Base-by-base conservation (phyloP, 2,888 invertebrate species). In the Hermodice carunculata region DNA sequence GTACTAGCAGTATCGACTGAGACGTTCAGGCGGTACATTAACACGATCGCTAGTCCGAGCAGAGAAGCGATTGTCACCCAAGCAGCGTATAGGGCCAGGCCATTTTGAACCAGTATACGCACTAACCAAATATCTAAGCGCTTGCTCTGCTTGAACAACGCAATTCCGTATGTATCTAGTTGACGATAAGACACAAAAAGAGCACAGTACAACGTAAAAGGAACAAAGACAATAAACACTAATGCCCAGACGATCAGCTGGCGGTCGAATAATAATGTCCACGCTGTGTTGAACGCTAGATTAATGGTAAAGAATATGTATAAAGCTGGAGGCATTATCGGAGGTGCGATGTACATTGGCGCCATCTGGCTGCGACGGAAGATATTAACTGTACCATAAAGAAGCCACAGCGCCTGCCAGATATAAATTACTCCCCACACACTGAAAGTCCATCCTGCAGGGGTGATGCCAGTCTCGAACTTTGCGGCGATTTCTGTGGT, bases 401-500 rank as follows among this genome's bases (percentile, higher is more conserved):
- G 11, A 6, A 78, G 61, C 76, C 75, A 79, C 17, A 57, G 8
- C 8, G 28, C 26, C 57, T 81, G 78, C 76, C 77, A 80, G 4
- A 74, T 53, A 66, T 78, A 80, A 57, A 81, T 80, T 0, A 74
- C 75, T 74, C 79, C 78, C 75, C 76, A 76, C 29, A 78, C 77
- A 43, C 72, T 71, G 67, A 81, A 81, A 1, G 78, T 77, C 80
- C 79, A 80, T 5, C 78, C 76, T 1, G 79, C 76, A 5, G 81
- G 81, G 3, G 79, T 77, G 32, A 80, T 75, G 5, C 71, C 70
- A 4, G 78, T 67, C 31, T 62, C 51, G 57, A 66, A 79, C 43
- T 63, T 61, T 51, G 71, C 69, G 0, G 79, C 76, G 8, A 81
- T 66, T 32, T 76, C 73, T 11, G 73, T 71, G 11, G 74, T 78